Evolutionary conservation across 2,888 invertebrate genomes (phyloP), one percentile per base, ranked within the genome.

Genomic region (Hololepta plana): DNA sequence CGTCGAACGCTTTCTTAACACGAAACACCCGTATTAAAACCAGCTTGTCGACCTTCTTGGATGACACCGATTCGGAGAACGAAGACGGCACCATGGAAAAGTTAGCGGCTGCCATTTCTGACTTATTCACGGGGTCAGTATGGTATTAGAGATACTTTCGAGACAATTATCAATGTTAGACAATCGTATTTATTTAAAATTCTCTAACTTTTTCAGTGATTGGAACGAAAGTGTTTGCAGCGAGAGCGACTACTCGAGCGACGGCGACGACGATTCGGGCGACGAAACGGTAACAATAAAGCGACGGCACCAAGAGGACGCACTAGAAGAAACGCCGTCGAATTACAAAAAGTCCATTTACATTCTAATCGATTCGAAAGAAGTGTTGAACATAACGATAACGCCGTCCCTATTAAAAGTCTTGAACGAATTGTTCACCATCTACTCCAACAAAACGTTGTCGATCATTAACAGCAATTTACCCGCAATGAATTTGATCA

Each of bases 61-160:
- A 72, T 30, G 74, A 75, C 33, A 72, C 74, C 0, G 79, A 79
- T 44, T 74, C 75, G 0, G 79, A 79, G 37, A 73, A 73, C 39
- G 77, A 77, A 38, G 68, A 64, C 40, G 68, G 67, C 1, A 57
- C 67, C 2, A 66, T 72, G 55, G 74, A 74, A 38, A 75, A 74
- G 43, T 50, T 79, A 22, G 66, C 72, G 1, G 66, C 66, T 25
- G 74, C 74, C n/a, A 72, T 77, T 34, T 70, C 72, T 9, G 75
- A 77, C 55, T 53, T 84, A 31, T 80, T 84, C 51, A 76, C 76
- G 28, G 75, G 69, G 71, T 72, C 53, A 58, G 38, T 27, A 23
- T 17, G 4, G 11, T 25, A 25, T 9, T 25, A 20, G 8, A n/a
- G n/a, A n/a, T n/a, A n/a, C n/a, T n/a, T n/a, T n/a, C 17, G n/a